phyloP scores from a whole-genome alignment of 2,113 vertebrate genomes.

The Cryptoleucopteryx plumbea region DNA sequence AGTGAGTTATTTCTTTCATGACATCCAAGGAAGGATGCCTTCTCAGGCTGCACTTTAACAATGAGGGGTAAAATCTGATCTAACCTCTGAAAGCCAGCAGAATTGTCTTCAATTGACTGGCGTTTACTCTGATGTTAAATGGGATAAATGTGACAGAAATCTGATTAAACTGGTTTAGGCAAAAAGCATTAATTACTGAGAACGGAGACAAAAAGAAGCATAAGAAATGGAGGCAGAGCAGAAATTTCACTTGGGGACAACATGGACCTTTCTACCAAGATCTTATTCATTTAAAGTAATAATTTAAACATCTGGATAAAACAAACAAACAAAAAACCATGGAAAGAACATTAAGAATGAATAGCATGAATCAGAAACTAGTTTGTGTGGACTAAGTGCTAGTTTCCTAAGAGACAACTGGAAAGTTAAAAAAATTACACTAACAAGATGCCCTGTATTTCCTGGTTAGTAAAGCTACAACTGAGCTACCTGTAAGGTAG shows the following conservation, averaged over 20 bases:
- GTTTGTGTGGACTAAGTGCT: neutral
- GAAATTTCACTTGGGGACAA: neutral
- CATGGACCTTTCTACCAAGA: neutral
- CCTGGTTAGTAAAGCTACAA: neutral
- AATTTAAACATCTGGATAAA: neutral
- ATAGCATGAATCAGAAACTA: constrained; percentile 15
- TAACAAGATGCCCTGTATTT: neutral
- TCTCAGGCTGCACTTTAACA: neutral
- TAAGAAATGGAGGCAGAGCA: neutral
- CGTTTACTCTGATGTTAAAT: neutral
- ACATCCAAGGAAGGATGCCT: neutral
- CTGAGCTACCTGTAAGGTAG: neutral
- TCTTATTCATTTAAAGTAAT: constrained; percentile 36
- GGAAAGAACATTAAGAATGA: constrained; percentile 51
- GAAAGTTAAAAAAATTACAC: neutral
- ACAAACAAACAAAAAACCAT: neutral
- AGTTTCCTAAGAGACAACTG: neutral
- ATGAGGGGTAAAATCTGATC: neutral
- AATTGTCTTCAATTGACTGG: neutral
- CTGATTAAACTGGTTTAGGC: constrained; percentile 12
- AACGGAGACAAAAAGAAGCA: neutral
- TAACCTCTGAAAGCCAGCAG: neutral
- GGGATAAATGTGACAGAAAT: neutral
- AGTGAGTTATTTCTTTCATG: neutral
- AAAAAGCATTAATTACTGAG: constrained; percentile 41